Evolutionary conservation across 2,888 invertebrate genomes (phyloP).

Genomic region (Micropterix aruncella): DNA sequence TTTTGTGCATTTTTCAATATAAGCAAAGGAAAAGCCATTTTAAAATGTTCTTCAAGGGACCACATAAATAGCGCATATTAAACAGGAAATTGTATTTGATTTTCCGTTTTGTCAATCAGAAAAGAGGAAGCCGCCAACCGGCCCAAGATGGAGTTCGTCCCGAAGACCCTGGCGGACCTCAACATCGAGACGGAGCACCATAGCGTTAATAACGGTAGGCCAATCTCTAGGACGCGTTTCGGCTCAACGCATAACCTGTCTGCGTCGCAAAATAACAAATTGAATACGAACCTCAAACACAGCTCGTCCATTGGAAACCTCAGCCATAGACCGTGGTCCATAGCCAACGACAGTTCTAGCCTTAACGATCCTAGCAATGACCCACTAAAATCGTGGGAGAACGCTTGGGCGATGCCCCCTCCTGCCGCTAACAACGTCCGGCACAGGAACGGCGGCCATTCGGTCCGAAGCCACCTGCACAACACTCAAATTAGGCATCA

Average conservation of each 20-base stretch:
- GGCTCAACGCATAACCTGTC: conserved; percentile 35
- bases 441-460: conserved; percentile 18
- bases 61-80: too few species aligned
- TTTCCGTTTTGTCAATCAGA: conserved; percentile 33
- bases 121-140: conserved; percentile 81
- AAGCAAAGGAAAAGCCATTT: neutral
- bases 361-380: neutral
- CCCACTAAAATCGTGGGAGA: neutral
- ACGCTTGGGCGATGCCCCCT: conserved; percentile 6
- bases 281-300: conserved; percentile 24
- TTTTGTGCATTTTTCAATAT: too few species aligned
- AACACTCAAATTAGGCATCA: conserved; percentile 18
- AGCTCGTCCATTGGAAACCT: conserved; percentile 13
- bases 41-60: neutral
- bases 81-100: too few species aligned
- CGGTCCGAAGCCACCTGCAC: conserved; percentile 24
- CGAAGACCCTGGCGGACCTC: conserved; percentile 79
- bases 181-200: conserved; percentile 66
- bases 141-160: conserved; percentile 82
- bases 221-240: conserved; percentile 23
- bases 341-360: neutral
- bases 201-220: conserved; percentile 55
- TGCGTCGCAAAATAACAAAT: conserved; percentile 19
- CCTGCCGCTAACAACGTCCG: conserved; percentile 9
- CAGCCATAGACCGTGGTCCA: conserved; percentile 14